Evolutionary conservation across 2,113 vertebrate genomes (phyloP), one percentile per base, ranked within the genome.

Genomic region (Diphyllodes magnificus): DNA sequence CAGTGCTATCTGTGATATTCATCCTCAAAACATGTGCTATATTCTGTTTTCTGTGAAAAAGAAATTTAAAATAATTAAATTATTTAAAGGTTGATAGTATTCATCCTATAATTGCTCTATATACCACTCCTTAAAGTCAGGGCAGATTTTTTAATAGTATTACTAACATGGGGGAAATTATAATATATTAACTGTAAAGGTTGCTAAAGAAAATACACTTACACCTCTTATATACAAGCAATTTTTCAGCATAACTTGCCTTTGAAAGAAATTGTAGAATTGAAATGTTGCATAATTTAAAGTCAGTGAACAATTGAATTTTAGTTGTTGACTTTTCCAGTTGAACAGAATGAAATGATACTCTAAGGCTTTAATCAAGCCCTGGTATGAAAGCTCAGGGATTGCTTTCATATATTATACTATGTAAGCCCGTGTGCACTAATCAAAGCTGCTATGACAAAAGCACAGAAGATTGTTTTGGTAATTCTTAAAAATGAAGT

Each of bases 311-410:
- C 54, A 78, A 50, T 13, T 82, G 53, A 53, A 42, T 75, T 94
- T 75, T 65, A 79, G 53, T 39, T 90, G 71, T 87, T 85, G 92
- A 64, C 50, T 94, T 82, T 91, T 92, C 50, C 77, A 71, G 25
- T 72, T 85, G 75, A 83, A 69, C 56, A 83, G 79, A 72, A 91
- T 1, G 9, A 88, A 91, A 87, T 33, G 14, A 64, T 68, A 60
- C 22, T 60, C 66, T 17, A 45, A 83, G 50, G 59, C 59, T 86
- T 93, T 91, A 37, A 18, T 57, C 49, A 78, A 71, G 56, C 64
- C 25, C 85, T 88, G 68, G 44, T 93, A 33, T 86, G 60, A 71
- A 94, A 88, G 79, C 69, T 90, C 82, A 92, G 54, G 60, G 44
- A 54, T 70, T 90, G 42, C 75, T 73, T 88, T 95, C 40, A 18